Base-by-base conservation (phyloP, 1,140 invertebrate species). In the Cardiocondyla obscurior region DNA sequence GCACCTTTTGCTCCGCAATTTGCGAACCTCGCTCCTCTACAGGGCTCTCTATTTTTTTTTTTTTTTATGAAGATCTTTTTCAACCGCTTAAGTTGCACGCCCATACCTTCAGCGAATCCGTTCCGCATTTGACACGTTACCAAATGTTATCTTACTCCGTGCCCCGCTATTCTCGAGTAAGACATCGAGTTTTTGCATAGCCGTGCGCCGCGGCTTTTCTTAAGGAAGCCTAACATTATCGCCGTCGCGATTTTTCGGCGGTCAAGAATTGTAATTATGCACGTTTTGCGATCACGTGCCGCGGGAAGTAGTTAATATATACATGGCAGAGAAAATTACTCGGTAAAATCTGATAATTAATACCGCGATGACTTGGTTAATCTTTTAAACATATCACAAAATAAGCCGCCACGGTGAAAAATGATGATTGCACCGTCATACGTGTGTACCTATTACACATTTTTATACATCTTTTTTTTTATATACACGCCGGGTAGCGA, bases 341-440 rank as follows among this genome's bases (percentile, higher is more conserved):
- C 22, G 33, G 30, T 10, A 10, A 77, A 65, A 67, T 67, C 33
- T 4, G 39, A 51, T 79, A 79, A 79, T 79, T 67, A 79, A 79
- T 79, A 79, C n/a, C 46, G 25, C 74, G 33, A 51, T 67, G 74
- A 39, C 39, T 57, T 60, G 74, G 10, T 79, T 67, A 79, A 53
- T 67, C 46, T 44, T 77, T 51, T 19, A 19, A 53, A 65, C 64
- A 22, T n/a, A n/a, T 55, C 33, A 33, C 28, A 53, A 77, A 30
- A 12, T 53, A 19, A 51, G 25, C 22, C 8, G 25, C 22, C 8
- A 19, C n/a, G 46, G 39, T 16, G 46, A 28, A 51, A 77, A 64
- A n/a, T 60, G 44, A 79, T 79, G 60, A 53, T 77, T 67, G 39
- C 33, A 51, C n/a, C 22, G 6, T 14, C 22, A 42, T 3, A 42